Percentiles rank a stretch among this genome's conserved stretches.
These are phyloP conservation scores for Pachyuromys duprasi DNA, from an alignment of 2,797 vertebrate genomes.

Conservation along the genomic window DNA sequence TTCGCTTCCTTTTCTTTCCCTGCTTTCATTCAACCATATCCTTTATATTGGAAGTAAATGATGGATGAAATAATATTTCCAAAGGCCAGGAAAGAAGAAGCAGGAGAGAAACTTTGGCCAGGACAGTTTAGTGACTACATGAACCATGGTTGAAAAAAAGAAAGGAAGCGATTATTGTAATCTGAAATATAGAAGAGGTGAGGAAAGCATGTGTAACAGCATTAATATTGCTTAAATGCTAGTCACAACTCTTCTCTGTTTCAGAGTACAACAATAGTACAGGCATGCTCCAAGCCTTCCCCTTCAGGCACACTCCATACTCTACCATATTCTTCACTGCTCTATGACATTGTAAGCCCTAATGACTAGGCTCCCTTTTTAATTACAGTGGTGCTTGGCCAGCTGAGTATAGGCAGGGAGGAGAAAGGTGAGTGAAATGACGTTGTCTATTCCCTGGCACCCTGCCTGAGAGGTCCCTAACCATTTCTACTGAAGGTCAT, in stretches of 20 bases:
- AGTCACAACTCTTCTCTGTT: background rate
- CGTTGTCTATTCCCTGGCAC: background rate
- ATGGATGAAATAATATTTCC: background rate
- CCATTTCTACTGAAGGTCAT: background rate
- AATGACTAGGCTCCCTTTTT: slow-evolving; percentile 1
- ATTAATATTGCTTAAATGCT: slow-evolving; percentile 11
- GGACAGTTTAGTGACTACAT: background rate
- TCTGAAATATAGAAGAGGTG: background rate
- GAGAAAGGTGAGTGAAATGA: background rate
- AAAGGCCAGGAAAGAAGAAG: background rate
- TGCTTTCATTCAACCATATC: slow-evolving; percentile 6
- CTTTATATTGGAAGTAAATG: background rate
- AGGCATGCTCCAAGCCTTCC: background rate
- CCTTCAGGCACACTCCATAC: background rate
- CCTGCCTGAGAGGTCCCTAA: slow-evolving; percentile 20
- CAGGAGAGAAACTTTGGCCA: background rate
- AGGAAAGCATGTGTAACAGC: background rate
- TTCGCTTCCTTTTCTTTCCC: slow-evolving; percentile 42
- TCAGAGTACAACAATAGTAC: background rate
- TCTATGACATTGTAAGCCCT: background rate
- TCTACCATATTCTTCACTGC: background rate
- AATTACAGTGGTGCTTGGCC: slow-evolving; percentile 14
- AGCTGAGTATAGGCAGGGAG: background rate
- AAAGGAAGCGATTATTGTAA: background rate
- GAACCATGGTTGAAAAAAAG: background rate